Base-by-base conservation (phyloP, 2,113 vertebrate species). In the Zosterops lateralis region DNA sequence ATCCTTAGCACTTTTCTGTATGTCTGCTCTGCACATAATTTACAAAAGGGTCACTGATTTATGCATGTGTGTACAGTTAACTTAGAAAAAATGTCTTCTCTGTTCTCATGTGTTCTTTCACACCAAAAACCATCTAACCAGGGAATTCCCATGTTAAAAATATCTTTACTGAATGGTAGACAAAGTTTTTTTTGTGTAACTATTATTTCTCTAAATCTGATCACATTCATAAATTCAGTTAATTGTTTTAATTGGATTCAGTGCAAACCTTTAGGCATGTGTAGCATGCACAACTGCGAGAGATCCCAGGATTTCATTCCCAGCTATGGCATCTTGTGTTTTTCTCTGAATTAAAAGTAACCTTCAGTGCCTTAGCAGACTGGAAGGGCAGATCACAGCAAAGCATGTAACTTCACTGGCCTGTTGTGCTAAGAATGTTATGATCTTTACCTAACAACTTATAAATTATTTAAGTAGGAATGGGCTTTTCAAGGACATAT, bases 391-490 rank as follows among this genome's bases (percentile, higher is more conserved):
- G 67, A 79, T 96, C 87, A 91, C n/a, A 91, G 73, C 45, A 86
- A 82, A 95, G n/a, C 56, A 62, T 89, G 64, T 89, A 77, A 45
- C 80, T 79, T 92, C 72, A 38, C 76, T 76, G 77, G 42, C 56
- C 34, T 83, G 22, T 38, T 90, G 61, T 91, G 81, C 75, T 50
- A 66, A 77, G 62, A 87, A 67, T 31, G 54, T 88, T 85, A 45
- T 14, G 9, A 38, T 92, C 84, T 95, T 97, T 97, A 17, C 64
- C 94, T 93, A 90, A 68, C 3, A 77, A 24, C 73, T 68, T 40
- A 56, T 74, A 34, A 76, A 85, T 93, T 93, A 82, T 95, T 93
- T 65, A 93, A 95, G 72, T 65, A 84, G 79, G 68, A 86, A 87
- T 61, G 34, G 75, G 53, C 40, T 13, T 93, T 96, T 91, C 9